Conservation (phyloP, 1,140 invertebrate genomes). For the Sminthurinus signatus region DNA sequence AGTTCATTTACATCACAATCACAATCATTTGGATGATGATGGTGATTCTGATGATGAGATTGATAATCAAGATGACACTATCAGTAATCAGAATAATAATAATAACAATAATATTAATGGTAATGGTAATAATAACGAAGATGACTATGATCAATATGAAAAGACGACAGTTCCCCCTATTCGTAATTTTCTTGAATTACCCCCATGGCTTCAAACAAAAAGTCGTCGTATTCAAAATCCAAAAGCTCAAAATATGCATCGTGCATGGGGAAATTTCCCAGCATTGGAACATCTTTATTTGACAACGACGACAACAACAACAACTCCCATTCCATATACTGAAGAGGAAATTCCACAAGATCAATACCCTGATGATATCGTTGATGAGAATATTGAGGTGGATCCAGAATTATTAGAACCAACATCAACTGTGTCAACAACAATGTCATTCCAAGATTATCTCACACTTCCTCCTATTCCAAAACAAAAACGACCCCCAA, state of each 20-base stretch:
- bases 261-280: slow-evolving; percentile 4
- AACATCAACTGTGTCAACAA: background rate
- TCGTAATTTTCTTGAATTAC: too few relatives aligned
- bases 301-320: background rate
- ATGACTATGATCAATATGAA: too few relatives aligned
- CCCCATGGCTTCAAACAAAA: background rate
- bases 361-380: too few relatives aligned
- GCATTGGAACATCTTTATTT: background rate
- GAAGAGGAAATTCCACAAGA: too few relatives aligned
- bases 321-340: too few relatives aligned
- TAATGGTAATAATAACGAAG: background rate
- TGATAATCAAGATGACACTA: background rate
- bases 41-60: background rate
- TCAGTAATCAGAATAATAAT: background rate
- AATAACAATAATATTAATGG: background rate
- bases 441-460: background rate
- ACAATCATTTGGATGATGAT: background rate
- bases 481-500: background rate
- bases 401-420: background rate
- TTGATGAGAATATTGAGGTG: too few relatives aligned
- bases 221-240: background rate
- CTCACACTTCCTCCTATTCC: background rate
- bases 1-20: background rate
- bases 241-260: background rate
- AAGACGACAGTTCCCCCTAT: too few relatives aligned